Evolutionary conservation across 1,140 invertebrate genomes (phyloP).

Genomic region (Drosophila ercepeae): DNA sequence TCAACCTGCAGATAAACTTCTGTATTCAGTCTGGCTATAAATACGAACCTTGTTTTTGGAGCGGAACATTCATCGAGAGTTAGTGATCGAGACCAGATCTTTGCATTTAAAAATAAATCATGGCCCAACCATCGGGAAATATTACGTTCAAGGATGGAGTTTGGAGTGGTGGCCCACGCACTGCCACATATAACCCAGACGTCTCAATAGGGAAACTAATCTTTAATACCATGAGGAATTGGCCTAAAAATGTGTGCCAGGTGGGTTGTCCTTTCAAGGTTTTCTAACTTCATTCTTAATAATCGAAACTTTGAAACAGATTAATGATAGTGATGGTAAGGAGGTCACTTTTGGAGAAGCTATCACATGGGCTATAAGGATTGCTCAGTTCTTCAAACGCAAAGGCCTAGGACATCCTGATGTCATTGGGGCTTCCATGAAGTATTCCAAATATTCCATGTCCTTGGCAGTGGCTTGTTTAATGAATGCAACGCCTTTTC

Average conservation of each 20-base stretch:
- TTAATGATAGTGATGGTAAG: slow-evolving; percentile 49
- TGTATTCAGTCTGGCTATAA: background rate
- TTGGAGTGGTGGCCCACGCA: slow-evolving; percentile 45
- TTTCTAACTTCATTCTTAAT: too few relatives aligned
- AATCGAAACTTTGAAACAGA: slow-evolving; percentile 13
- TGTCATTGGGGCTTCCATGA: slow-evolving; percentile 58
- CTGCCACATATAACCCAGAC: slow-evolving; percentile 41
- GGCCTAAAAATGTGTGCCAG: slow-evolving; percentile 53
- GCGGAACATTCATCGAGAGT: background rate
- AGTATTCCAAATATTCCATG: slow-evolving; percentile 58
- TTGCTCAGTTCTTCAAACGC: slow-evolving; percentile 50
- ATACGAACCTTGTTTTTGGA: background rate
- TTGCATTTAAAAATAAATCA: background rate
- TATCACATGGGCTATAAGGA: slow-evolving; percentile 54
- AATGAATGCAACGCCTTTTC: slow-evolving; percentile 61
- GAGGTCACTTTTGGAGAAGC: slow-evolving; percentile 44
- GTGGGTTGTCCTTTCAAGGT: slow-evolving; percentile 7
- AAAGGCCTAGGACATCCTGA: slow-evolving; percentile 45
- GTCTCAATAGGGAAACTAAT: slow-evolving; percentile 42
- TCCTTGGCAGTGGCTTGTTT: slow-evolving; percentile 55
- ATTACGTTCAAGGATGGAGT: slow-evolving; percentile 36
- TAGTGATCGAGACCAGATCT: background rate
- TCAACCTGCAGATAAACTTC: too few relatives aligned
- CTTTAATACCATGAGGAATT: slow-evolving; percentile 43
- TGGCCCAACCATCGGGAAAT: background rate